Percentiles rank a stretch among this genome's conserved stretches.
These are phyloP conservation scores for Gavia stellata DNA, from an alignment of 2,113 vertebrate genomes.

Conservation along the genomic window DNA sequence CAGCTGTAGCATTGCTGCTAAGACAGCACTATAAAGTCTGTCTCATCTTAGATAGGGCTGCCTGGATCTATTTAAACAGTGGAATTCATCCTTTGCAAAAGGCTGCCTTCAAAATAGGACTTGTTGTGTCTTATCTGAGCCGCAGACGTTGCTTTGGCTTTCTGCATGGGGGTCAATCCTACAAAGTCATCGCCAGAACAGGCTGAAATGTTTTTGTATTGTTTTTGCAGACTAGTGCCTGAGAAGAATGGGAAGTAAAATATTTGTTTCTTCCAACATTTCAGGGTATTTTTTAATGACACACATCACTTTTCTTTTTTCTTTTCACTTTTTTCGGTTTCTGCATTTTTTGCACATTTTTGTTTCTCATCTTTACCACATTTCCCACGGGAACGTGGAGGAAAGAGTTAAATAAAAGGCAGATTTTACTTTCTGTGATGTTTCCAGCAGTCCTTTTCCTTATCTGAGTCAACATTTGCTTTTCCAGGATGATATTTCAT, in stretches of 20 bases:
- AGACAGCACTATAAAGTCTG: not conserved
- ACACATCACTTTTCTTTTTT: not conserved
- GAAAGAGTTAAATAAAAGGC: not conserved
- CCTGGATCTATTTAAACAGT: not conserved
- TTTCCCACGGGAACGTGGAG: not conserved
- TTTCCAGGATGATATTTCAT: not conserved
- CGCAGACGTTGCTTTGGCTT: not conserved
- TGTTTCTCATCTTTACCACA: not conserved
- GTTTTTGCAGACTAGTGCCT: not conserved
- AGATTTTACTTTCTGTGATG: not conserved
- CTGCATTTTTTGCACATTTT: not conserved
- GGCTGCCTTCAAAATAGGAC: not conserved
- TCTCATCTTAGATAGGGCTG: not conserved
- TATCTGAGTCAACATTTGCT: not conserved
- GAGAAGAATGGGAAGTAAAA: not conserved
- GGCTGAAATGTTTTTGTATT: not conserved
- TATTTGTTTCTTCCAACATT: not conserved
- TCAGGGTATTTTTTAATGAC: not conserved
- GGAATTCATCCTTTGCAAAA: not conserved
- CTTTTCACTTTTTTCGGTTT: not conserved
- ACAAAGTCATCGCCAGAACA: not conserved
- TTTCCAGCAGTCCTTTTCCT: not conserved
- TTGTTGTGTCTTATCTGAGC: not conserved
- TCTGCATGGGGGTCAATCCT: not conserved
- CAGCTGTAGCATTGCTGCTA: not conserved